phyloP scores from a whole-genome alignment of 1,140 invertebrate species.

The Matsumurasca onukii region DNA sequence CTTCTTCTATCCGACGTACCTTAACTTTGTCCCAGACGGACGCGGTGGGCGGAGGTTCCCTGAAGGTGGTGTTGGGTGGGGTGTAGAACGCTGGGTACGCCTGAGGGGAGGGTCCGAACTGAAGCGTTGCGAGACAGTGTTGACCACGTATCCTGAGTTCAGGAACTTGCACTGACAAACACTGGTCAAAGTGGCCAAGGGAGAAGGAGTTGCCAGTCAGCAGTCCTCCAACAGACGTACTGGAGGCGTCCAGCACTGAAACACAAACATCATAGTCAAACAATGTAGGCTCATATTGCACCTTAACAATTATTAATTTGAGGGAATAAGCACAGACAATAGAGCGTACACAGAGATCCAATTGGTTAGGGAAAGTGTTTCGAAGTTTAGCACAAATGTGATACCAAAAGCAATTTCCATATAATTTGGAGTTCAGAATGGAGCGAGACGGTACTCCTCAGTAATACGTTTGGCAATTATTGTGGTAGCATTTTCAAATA shows the following conservation, averaged over 20 bases:
- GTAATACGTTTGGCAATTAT: too few species aligned
- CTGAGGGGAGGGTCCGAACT: not conserved
- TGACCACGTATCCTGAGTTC: conserved; percentile 6
- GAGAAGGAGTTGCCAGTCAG: conserved; percentile 51
- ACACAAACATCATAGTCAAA: not conserved
- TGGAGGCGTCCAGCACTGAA: conserved; percentile 55
- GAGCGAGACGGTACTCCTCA: too few species aligned
- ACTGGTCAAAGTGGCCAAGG: conserved; percentile 54
- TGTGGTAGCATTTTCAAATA: too few species aligned
- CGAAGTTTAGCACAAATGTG: too few species aligned
- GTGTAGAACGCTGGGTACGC: not conserved
- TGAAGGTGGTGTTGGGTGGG: not conserved
- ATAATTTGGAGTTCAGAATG: too few species aligned
- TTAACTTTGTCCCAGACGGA: conserved; percentile 29
- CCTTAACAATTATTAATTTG: too few species aligned
- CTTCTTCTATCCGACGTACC: too few species aligned
- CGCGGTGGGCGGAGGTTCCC: not conserved
- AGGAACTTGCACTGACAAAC: conserved; percentile 40
- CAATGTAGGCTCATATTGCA: too few species aligned
- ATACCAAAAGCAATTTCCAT: too few species aligned
- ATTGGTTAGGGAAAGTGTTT: too few species aligned
- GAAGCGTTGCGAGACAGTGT: conserved; percentile 30
- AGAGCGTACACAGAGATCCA: too few species aligned
- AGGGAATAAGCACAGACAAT: too few species aligned
- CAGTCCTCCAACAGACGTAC: conserved; percentile 50